Evolutionary conservation across 2,888 invertebrate species (phyloP), one percentile per base, ranked within the genome.

Genomic region (Drosophila suboccidentalis): DNA sequence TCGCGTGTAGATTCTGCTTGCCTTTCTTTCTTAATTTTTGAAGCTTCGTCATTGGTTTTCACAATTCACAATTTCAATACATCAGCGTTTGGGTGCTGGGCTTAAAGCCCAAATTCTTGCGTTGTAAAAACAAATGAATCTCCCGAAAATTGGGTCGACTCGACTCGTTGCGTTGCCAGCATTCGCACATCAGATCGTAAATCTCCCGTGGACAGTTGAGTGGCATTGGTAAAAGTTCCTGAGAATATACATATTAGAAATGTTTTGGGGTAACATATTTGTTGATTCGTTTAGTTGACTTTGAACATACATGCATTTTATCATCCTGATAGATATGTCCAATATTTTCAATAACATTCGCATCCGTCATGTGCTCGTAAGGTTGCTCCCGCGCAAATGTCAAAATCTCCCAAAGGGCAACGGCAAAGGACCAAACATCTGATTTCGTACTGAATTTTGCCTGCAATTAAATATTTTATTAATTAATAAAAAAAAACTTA

Each of bases 381-480:
- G 97, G 97, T 91, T 97, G 96, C 89, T 96, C 96, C 58, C 96
- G 94, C 50, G 97, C 97, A 92, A 96, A 96, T 41, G 96, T 96
- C 90, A 97, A 93, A 79, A 97, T 95, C 93, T 97, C 97, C 97
- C 97, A 97, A 74, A 97, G 94, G 54, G 97, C 96, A 64, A 97
- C 96, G 47, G 96, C 97, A 91, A 97, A 97, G 59, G 97, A 95
- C 97, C 97, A 97, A 47, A 97, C 97, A 93, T 97, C 97, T 81
- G 96, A 96, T 92, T 97, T 97, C 54, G 95, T 95, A 38, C 96
- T 95, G 92, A 96, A 97, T 93, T 96, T 96, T 57, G 96, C 96
- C 96, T 97, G 93, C 44, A 93, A 79, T 77, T 65, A 65, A 64
- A 68, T 60, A 44, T 50, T 41, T 54, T 61, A 58, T 58, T 74